Base-by-base conservation (phyloP, 2,888 invertebrate genomes). In the Mycalesis mineus region DNA sequence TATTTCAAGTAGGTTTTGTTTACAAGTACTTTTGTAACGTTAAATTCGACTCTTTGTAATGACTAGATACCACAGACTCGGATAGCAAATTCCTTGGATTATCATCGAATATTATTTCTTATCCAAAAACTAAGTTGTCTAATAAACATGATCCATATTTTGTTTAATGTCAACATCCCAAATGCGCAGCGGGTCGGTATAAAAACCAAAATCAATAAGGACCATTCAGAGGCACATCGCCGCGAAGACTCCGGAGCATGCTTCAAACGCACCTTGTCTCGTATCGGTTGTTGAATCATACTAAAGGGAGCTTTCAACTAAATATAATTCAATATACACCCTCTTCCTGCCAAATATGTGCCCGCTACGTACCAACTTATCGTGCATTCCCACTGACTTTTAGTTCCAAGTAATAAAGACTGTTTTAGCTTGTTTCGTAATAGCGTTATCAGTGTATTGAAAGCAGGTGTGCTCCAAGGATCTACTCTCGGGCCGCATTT, bases 291-390 rank as follows among this genome's bases (percentile, higher is more conserved):
- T 83, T 83, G 75, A 78, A 86, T 85, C 87, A 84, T 81, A 77
- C 78, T 77, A 76, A 68, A 80, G 82, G 83, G 82, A 83, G 84
- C 81, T 78, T 82, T 75, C 74, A 78, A 86, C 88, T 88, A 87
- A 88, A 88, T 88, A 88, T 88, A 89, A 84, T 84, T 82, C 82
- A 81, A 84, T 84, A 80, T 79, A 85, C 87, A 85, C 89, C 88
- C 88, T 88, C 88, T 87, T 88, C 88, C 89, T 88, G 87, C 84
- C 84, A 84, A 87, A 88, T 84, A 84, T 84, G 79, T 77, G 75
- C 74, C 70, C 72, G 69, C 65, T 67, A 72, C 73, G 73, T 72
- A 79, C 79, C 72, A 78, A 48, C 51, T 60, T 60, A 63, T 29
- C 31, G 52, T 72, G 63, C 74, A 58, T 55, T 59, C 51, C 13